These are phyloP conservation scores for Tenthredo scrophulariae DNA, from an alignment of 2,888 invertebrate genomes.

Conservation along the genomic window DNA sequence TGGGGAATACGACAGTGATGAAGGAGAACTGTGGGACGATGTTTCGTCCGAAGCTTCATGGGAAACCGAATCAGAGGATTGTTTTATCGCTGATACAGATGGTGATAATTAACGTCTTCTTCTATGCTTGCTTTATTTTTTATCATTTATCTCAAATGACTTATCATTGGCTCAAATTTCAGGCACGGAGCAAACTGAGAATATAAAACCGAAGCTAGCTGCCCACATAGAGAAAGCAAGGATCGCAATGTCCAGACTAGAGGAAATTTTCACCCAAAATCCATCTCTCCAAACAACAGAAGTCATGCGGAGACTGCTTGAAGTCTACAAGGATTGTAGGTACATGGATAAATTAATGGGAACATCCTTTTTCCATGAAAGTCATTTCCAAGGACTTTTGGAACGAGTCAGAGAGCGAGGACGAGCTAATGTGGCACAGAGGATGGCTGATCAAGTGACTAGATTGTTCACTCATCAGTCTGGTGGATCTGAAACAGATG, in stretches of 20 bases:
- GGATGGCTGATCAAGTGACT: slow-evolving; percentile 87
- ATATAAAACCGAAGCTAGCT: slow-evolving; percentile 82
- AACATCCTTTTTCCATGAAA: slow-evolving; percentile 91
- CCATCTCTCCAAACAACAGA: slow-evolving; percentile 88
- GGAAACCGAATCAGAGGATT: slow-evolving; percentile 88
- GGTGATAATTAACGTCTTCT: slow-evolving; percentile 73
- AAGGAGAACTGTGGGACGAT: slow-evolving; percentile 88
- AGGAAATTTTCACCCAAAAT: slow-evolving; percentile 89
- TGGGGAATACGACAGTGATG: slow-evolving; percentile 88
- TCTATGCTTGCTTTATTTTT: not conserved
- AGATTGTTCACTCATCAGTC: slow-evolving; percentile 75
- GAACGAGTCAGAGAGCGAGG: slow-evolving; percentile 89
- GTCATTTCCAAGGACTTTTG: slow-evolving; percentile 88
- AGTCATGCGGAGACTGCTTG: slow-evolving; percentile 89
- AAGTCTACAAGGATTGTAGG: slow-evolving; percentile 92
- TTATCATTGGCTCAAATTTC: slow-evolving; percentile 44
- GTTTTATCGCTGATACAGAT: slow-evolving; percentile 80
- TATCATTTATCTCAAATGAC: not conserved
- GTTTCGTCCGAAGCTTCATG: slow-evolving; percentile 88
- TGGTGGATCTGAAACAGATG: slow-evolving; percentile 66
- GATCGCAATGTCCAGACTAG: slow-evolving; percentile 86
- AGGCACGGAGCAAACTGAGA: slow-evolving; percentile 67
- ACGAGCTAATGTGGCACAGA: slow-evolving; percentile 84
- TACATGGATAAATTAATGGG: slow-evolving; percentile 92
- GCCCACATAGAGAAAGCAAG: slow-evolving; percentile 89